Evolutionary conservation across 1,140 invertebrate genomes (phyloP), one percentile per base, ranked within the genome.

Genomic region (Drosophila orosa): DNA sequence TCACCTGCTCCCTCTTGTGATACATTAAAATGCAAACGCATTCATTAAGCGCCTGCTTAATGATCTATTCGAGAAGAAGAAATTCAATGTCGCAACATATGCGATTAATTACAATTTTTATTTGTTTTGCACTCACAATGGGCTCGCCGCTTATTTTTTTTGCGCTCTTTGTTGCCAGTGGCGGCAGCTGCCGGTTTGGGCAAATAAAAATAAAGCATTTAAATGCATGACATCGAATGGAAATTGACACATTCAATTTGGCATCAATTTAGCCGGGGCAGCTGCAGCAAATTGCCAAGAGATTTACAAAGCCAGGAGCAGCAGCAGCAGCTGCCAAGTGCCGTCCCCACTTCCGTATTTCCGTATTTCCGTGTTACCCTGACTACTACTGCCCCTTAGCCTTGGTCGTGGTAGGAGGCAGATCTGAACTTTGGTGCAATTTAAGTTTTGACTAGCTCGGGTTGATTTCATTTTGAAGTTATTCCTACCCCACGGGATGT

Each of bases 211-310:
- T 77, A 78, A 79, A 76, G 63, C 76, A 87, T 85, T 85, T 80
- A 68, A 85, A 85, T 82, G 79, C 69, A 78, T 75, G 62, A 78
- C 83, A 82, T 74, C 58, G 78, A 50, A 65, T 74, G 58, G 44
- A 78, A 87, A 86, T 87, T 86, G 83, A 79, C 83, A 86, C 69
- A 86, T 87, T 86, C 78, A 81, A 86, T 86, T 86, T 75, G 78
- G 79, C 71, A 68, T 72, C 72, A 69, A 74, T 79, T 82, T 87
- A 75, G 78, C 61, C 52, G 40, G 55, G 55, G 56, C 78, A 80
- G 78, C 78, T 80, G 78, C 78, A 80, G 80, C 71, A 80, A 79
- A 79, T 74, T 80, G 52, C 78, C 77, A 80, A 80, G 78, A 74
- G 78, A 80, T 80, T 80, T 80, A 79, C 77, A 72, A 78, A 78